Conservation (phyloP, 2,797 vertebrate genomes). For the Enteromius treurensis region DNA sequence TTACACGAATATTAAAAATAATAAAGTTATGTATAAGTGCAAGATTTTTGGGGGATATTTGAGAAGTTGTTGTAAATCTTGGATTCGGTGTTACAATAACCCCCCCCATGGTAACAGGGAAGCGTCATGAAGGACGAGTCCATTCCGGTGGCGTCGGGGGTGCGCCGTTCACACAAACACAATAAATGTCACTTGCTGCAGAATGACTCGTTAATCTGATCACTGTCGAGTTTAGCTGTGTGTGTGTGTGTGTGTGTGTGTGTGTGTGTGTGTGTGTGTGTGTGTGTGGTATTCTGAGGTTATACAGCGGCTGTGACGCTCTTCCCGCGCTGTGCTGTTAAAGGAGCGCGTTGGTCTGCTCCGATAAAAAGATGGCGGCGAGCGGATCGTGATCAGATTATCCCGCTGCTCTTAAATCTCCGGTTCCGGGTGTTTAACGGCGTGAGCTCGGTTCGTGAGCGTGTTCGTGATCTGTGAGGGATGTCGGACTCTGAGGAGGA, state of each 20-base stretch:
- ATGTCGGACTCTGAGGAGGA: slow-evolving; percentile 99
- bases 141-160: slow-evolving; percentile 45
- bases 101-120: slow-evolving; percentile 67
- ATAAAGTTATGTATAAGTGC: too few species aligned
- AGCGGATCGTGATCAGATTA: slow-evolving; percentile 55
- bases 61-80: too few species aligned
- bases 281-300: rapidly evolving
- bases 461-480: slow-evolving; percentile 1
- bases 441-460: not conserved
- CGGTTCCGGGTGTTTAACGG: not conserved
- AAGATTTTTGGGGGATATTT: not conserved
- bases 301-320: not conserved
- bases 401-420: slow-evolving; percentile 67
- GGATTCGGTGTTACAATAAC: too few species aligned
- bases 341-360: slow-evolving; percentile 16
- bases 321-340: not conserved
- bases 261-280: not conserved
- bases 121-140: slow-evolving; percentile 76
- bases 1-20: too few species aligned
- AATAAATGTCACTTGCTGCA: too few species aligned
- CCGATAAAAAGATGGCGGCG: slow-evolving; percentile 84
- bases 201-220: not conserved
- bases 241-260: not conserved
- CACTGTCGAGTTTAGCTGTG: too few species aligned
- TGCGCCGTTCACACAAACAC: not conserved